These are phyloP conservation scores for Metopolophium dirhodum DNA, from an alignment of 1,140 invertebrate genomes.

Conservation along the genomic window DNA sequence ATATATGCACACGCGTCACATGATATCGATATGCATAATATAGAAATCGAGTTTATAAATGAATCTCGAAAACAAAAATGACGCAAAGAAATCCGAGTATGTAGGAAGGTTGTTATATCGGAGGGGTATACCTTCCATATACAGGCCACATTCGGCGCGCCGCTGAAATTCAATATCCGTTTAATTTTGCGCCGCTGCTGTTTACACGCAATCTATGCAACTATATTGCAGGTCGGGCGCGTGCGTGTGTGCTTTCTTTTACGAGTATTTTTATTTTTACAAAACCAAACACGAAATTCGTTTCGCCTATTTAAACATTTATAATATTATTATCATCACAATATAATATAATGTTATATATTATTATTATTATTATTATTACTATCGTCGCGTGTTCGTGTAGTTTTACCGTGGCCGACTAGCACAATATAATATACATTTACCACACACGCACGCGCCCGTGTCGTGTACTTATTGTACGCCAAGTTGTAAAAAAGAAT, in stretches of 20 bases:
- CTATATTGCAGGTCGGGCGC: background rate
- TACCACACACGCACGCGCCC: background rate
- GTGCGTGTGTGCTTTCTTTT: background rate
- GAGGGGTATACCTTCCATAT: background rate
- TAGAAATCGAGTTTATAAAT: conserved; percentile 29
- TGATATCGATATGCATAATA: background rate
- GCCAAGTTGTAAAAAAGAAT: background rate
- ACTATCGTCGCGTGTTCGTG: background rate
- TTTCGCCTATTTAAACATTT: conserved; percentile 20
- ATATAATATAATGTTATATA: background rate
- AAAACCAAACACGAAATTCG: conserved; percentile 26
- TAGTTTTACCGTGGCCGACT: background rate
- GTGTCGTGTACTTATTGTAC: background rate
- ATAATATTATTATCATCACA: background rate
- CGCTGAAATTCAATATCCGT: conserved; percentile 19
- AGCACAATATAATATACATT: background rate
- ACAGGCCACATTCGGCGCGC: background rate
- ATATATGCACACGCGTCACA: background rate
- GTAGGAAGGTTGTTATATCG: background rate
- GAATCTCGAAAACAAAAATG: background rate
- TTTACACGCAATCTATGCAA: background rate
- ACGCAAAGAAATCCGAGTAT: background rate
- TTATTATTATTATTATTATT: background rate
- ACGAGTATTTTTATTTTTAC: background rate
- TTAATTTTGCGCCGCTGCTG: background rate